Conservation (phyloP, 2,888 invertebrate genomes). For the Nemotelus pantherinus region DNA sequence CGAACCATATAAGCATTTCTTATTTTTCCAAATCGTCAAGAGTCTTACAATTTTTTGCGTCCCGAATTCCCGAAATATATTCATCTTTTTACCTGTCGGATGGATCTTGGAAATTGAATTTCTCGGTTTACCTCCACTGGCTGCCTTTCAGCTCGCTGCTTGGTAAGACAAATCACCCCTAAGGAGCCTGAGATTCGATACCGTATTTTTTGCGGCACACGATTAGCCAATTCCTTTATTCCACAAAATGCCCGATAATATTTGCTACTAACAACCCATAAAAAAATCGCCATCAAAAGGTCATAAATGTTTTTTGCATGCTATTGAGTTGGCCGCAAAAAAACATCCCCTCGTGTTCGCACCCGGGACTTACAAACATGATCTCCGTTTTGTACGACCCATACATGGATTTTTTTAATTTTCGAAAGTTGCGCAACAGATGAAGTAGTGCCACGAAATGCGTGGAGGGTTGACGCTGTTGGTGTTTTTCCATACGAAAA, state of each 20-base stretch:
- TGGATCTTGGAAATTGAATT: slow-evolving; percentile 24
- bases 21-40: slow-evolving; percentile 6
- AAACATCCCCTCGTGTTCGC: slow-evolving; percentile 34
- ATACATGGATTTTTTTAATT: slow-evolving; percentile 19
- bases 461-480: slow-evolving; percentile 20
- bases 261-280: slow-evolving; percentile 30
- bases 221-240: slow-evolving; percentile 38
- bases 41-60: neutral
- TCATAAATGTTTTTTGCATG: slow-evolving; percentile 27
- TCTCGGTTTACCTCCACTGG: slow-evolving; percentile 4
- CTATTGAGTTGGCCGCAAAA: slow-evolving; percentile 19
- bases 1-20: neutral
- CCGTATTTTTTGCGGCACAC: slow-evolving; percentile 25
- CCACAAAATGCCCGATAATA: slow-evolving; percentile 18
- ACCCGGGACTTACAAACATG: neutral
- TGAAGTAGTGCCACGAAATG: slow-evolving; percentile 13
- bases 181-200: too few species aligned
- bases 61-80: neutral
- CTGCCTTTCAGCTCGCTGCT: neutral
- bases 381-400: slow-evolving; percentile 15
- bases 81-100: slow-evolving; percentile 40
- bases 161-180: too few species aligned
- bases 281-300: slow-evolving; percentile 18
- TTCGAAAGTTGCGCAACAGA: slow-evolving; percentile 40
- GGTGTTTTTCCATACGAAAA: neutral